Percentiles rank a stretch among this genome's conserved stretches.
These are phyloP conservation scores for Plebejus anna DNA, from an alignment of 2,888 invertebrate species.

Conservation along the genomic window DNA sequence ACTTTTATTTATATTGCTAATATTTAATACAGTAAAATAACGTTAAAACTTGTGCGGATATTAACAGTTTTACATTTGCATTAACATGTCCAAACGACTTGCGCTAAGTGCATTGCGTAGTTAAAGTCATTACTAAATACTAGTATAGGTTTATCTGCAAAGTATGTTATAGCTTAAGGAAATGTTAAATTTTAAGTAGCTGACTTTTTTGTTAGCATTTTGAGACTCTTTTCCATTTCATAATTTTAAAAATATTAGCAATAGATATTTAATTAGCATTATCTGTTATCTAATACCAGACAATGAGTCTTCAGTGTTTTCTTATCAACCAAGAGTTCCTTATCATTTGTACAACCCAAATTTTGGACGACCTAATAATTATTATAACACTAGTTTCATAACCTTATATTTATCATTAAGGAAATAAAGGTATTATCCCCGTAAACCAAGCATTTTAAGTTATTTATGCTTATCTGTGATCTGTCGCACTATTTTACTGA, in stretches of 20 bases:
- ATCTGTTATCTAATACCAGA: not conserved
- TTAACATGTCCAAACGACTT: not conserved
- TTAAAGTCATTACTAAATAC: constrained; percentile 17
- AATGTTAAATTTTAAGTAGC: not conserved
- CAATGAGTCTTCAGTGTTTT: too few species aligned
- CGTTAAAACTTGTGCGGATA: not conserved
- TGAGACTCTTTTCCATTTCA: not conserved
- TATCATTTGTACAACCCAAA: too few species aligned
- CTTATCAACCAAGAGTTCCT: too few species aligned
- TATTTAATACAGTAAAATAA: not conserved
- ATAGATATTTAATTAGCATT: too few species aligned
- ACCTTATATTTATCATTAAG: too few species aligned
- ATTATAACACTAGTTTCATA: too few species aligned
- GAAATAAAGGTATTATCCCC: too few species aligned
- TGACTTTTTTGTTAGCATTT: not conserved
- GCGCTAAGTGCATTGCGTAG: not conserved
- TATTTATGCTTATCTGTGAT: too few species aligned
- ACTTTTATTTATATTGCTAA: not conserved
- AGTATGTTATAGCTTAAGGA: not conserved
- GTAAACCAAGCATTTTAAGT: too few species aligned
- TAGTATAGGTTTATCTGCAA: constrained; percentile 4
- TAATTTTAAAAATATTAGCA: too few species aligned
- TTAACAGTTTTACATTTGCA: not conserved
- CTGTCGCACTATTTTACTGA: too few species aligned
- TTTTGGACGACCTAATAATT: too few species aligned